Base-by-base conservation (phyloP, 2,888 invertebrate species). In the Mythimna loreyi region DNA sequence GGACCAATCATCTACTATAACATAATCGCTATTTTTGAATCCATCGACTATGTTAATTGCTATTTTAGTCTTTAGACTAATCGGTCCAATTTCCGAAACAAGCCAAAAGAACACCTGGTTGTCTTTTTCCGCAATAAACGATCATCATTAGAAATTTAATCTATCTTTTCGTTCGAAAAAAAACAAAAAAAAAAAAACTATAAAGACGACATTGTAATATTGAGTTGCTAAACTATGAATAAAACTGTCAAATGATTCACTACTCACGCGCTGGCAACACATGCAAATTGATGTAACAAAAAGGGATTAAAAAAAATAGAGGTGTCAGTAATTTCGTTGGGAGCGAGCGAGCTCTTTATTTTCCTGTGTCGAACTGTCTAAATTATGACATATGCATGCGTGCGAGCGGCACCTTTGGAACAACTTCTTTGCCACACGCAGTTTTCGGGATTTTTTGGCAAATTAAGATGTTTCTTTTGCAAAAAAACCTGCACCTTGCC, bases 371-470 rank as follows among this genome's bases (percentile, higher is more conserved):
- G 68, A 73, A 80, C 75, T 83, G 78, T 81, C 82, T 74, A 84
- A 86, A 85, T 87, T 89, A 87, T 88, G 87, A 87, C 87, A 85
- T 84, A 81, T 80, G 78, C 61, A 73, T 60, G 72, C 73, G 57
- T 82, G 76, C 67, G 67, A 58, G 81, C 79, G 77, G 76, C 62
- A 45, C 69, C 72, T 75, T 78, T 72, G 57, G 55, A 19, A 28
- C 53, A 25, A 70, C 78, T 83, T 82, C 82, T 82, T 80, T 79
- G 63, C 87, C 87, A 83, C 86, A 86, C 86, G 78, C 83, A 67
- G 73, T 47, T 79, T 74, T 69, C 40, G 61, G 67, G 49, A 79
- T 64, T 75, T 72, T 65, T 72, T 52, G 47, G 61, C 59, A 75
- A 81, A 79, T 81, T 84, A 64, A 73, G 59, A 70, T 55, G 33